Percentiles rank a stretch among this genome's conserved stretches.
These are phyloP conservation scores for Anhinga anhinga DNA, from an alignment of 2,113 vertebrate genomes.

Conservation along the genomic window DNA sequence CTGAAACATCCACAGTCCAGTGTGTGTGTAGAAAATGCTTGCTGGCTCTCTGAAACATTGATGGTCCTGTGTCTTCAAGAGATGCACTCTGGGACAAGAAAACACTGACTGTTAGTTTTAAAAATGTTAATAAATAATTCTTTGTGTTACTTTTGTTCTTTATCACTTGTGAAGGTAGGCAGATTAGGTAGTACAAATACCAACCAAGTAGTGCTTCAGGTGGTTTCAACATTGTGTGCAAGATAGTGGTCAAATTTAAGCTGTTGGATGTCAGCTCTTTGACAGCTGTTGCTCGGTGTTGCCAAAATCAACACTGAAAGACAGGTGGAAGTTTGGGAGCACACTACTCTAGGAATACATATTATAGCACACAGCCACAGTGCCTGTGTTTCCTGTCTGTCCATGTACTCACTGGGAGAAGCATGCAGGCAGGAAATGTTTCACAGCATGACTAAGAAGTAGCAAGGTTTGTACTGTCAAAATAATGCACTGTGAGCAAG, in stretches of 20 bases:
- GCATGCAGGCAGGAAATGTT: not conserved
- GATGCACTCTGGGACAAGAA: not conserved
- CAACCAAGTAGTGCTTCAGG: not conserved
- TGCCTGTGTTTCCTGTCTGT: not conserved
- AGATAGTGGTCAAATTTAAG: not conserved
- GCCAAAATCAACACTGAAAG: not conserved
- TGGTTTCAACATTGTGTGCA: not conserved
- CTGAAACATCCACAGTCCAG: not conserved
- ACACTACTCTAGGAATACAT: not conserved
- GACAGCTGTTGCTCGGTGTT: not conserved
- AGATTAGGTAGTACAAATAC: not conserved
- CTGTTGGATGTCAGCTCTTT: not conserved
- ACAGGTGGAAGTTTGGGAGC: not conserved
- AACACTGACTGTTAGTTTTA: conserved; percentile 5
- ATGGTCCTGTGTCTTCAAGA: not conserved
- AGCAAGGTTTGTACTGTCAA: not conserved
- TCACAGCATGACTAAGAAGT: not conserved
- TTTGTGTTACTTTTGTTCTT: not conserved
- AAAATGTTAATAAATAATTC: conserved; percentile 45
- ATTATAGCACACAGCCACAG: not conserved
- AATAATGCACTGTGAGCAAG: not conserved
- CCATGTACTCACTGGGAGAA: not conserved
- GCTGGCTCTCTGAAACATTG: not conserved
- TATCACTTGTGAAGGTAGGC: not conserved
- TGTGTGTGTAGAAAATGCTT: not conserved